Percentiles rank a stretch among this genome's conserved stretches.
These are phyloP conservation scores for Psittacula derbiana DNA, from an alignment of 2,797 vertebrate species.

Conservation along the genomic window DNA sequence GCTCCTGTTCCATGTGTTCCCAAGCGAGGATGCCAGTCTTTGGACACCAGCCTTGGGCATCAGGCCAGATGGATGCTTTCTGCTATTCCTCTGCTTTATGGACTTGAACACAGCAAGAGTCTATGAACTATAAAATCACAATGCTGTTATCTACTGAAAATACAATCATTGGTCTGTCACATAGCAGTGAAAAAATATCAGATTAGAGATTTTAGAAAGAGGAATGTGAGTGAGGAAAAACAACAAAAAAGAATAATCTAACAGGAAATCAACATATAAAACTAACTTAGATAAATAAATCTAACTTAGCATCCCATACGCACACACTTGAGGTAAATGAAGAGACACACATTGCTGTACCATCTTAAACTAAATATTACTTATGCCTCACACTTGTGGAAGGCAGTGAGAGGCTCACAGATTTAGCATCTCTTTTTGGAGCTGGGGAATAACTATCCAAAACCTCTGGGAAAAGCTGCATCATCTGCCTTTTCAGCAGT, in stretches of 20 bases:
- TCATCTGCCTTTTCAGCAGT: not conserved
- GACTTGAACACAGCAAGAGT: not conserved
- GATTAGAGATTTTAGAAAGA: not conserved
- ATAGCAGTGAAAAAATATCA: not conserved
- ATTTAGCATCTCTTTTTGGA: not conserved
- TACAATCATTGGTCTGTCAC: not conserved
- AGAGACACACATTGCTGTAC: not conserved
- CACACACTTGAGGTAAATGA: not conserved
- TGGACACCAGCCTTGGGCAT: slow-evolving; percentile 29
- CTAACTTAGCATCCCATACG: not conserved
- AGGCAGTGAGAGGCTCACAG: not conserved
- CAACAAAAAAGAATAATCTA: not conserved
- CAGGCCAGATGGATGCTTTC: not conserved
- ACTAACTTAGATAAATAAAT: not conserved
- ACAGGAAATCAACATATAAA: not conserved
- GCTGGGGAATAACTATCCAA: not conserved
- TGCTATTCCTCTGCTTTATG: not conserved
- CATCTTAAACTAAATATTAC: not conserved
- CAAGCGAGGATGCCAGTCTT: not conserved
- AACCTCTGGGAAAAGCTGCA: not conserved
- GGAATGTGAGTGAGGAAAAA: fast-evolving
- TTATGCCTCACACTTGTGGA: not conserved
- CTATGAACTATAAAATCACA: not conserved
- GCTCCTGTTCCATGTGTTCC: not conserved
- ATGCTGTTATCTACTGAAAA: not conserved